Conservation (phyloP, 2,113 vertebrate genomes). For the Australoheros scitulus region DNA sequence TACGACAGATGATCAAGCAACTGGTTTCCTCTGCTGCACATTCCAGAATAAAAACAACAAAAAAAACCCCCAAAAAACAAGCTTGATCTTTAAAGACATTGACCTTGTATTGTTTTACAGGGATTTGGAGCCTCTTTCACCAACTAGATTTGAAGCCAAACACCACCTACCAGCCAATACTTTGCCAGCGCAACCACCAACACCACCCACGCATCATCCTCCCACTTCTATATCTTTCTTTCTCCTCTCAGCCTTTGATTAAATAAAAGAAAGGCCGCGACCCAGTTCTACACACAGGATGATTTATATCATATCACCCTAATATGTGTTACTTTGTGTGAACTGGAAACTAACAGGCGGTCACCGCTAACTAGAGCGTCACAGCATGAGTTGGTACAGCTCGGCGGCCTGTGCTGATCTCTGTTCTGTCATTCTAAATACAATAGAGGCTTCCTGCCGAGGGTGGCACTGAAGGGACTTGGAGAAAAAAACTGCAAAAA, state of each 20-base stretch:
- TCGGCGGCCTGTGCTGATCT: conserved; percentile 37
- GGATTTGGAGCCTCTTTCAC: conserved; percentile 24
- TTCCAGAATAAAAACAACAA: neutral
- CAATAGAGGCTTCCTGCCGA: conserved; percentile 34
- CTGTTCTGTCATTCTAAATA: conserved; percentile 45
- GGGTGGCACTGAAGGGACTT: neutral
- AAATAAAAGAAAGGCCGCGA: neutral
- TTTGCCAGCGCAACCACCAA: conserved; percentile 16
- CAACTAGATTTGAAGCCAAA: conserved; percentile 24
- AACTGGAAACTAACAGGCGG: conserved; percentile 36
- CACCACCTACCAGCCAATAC: conserved; percentile 18
- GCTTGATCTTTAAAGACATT: neutral
- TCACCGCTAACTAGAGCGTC: conserved; percentile 44
- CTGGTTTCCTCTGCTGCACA: conserved; percentile 16
- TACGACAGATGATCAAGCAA: neutral
- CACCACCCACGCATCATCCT: conserved; percentile 17
- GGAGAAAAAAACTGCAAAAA: neutral
- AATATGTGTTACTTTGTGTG: conserved; percentile 17
- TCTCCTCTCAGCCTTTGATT: conserved; percentile 7
- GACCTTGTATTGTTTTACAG: conserved; percentile 26
- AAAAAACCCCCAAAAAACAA: neutral
- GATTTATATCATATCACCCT: conserved; percentile 29
- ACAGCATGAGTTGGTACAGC: conserved; percentile 25
- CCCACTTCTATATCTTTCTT: conserved; percentile 17
- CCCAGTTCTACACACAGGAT: conserved; percentile 4